Base-by-base conservation (phyloP, 2,797 vertebrate species). In the Gymnodraco acuticeps region DNA sequence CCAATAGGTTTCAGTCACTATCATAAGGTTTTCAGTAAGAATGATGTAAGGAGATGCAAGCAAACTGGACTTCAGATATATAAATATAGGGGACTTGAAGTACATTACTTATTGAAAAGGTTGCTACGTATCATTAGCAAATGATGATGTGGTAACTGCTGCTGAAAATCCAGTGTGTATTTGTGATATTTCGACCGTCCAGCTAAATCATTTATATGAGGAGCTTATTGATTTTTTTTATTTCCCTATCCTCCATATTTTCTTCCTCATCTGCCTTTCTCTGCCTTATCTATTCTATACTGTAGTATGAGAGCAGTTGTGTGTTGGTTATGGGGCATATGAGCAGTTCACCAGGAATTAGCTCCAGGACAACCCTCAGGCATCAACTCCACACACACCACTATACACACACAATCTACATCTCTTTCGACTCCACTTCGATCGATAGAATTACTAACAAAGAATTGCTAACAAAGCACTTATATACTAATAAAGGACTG, bases 291-390 rank as follows among this genome's bases (percentile, higher is more conserved):
- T 50, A 43, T 17, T 55, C 9, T 42, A 17, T 53, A 27, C 27
- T 27, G 27, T 4, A 7, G 4, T 13, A 45, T 63, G 16, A 58
- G 60, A 27, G 17, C 53, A 47, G n/a, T n/a, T 14, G 8, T 27
- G 42, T 70, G 61, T 50, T 5, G 43, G 17, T 73, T 65, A 62
- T 17, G 3, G 43, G 61, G 51, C 42, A 47, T 78, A 43, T n/a
- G 61, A 63, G 64, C 62, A 73, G 62, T 77, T 70, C 16, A 2
- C 41, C 58, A 42, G 58, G 75, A 72, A 65, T 64, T 75, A 78
- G 78, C 87, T 89, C 13, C 68, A 80, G 77, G 85, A 84, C 76
- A 84, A 56, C 73, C 78, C 64, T 62, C 56, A 66, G 78, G 83
- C 85, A 75, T 70, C 27, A 20, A 9, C 70, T 77, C 5, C 42